These are phyloP conservation scores for Caenorhabditis brenneri DNA, from an alignment of 1,140 invertebrate genomes.

Conservation along the genomic window DNA sequence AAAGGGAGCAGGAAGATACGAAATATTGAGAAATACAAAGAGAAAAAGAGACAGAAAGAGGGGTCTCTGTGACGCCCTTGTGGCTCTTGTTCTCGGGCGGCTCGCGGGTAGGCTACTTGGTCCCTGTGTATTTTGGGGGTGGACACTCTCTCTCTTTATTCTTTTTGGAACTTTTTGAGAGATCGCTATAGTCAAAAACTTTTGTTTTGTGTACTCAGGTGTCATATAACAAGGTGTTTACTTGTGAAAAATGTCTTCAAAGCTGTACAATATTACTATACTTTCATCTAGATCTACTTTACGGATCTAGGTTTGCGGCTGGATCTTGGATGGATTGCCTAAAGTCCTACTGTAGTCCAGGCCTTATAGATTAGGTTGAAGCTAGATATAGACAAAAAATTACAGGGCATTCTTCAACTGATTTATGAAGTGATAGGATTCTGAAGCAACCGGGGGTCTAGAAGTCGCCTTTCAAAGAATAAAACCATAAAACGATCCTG, in stretches of 20 bases:
- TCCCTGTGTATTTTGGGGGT: neutral
- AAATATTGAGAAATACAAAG: neutral
- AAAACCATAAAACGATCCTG: too few species aligned
- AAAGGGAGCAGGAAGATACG: neutral
- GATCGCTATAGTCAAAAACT: neutral
- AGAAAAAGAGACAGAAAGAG: neutral
- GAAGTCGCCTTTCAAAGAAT: too few species aligned
- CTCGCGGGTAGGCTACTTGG: neutral
- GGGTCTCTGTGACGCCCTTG: neutral
- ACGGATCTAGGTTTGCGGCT: too few species aligned
- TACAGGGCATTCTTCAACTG: too few species aligned
- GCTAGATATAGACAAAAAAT: too few species aligned
- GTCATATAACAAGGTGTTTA: constrained; percentile 3
- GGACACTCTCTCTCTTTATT: constrained; percentile 10
- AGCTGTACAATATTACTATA: neutral
- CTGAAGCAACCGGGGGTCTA: too few species aligned
- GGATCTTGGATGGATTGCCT: too few species aligned
- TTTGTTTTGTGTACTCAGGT: neutral
- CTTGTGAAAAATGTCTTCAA: neutral
- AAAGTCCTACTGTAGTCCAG: too few species aligned
- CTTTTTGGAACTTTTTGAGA: constrained; percentile 1
- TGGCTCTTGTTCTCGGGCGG: constrained; percentile 20
- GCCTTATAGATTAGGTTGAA: too few species aligned
- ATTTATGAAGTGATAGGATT: too few species aligned
- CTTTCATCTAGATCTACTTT: too few species aligned